Evolutionary conservation across 2,888 invertebrate genomes (phyloP), one percentile per base, ranked within the genome.

Genomic region (Mamestra brassicae): DNA sequence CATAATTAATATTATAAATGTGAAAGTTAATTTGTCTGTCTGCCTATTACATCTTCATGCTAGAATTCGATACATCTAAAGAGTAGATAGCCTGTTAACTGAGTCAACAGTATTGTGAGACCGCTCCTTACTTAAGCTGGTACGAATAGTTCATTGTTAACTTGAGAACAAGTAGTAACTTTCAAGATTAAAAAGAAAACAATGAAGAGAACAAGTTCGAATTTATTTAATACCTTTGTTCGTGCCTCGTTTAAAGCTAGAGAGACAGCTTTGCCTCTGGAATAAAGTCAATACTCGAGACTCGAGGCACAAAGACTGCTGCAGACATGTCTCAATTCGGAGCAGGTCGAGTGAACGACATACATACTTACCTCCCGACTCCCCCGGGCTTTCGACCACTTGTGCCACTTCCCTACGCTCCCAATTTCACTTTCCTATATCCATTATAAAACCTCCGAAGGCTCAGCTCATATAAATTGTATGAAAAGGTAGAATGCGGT

Each of bases 351-450:
- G 83, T 71, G 71, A 68, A 74, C 69, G 54, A 63, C 82, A 71
- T 45, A 78, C 76, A 78, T 42, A 60, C 70, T 68, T 69, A 65
- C 65, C 47, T 71, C 78, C 38, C 61, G 13, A 11, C 61, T 61
- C 62, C 77, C 70, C 36, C 13, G 69, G 50, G 71, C 57, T 74
- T 70, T 70, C 74, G 63, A 63, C 77, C 67, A 70, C 79, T 79
- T 74, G 76, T 64, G 66, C 76, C 71, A 69, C 66, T 80, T 76
- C 66, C 66, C 45, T 70, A 64, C 61, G 76, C 69, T 75, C 63
- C 66, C 54, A 72, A 80, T 83, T 83, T 83, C 84, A 83, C 77
- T 80, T 83, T 83, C 78, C 60, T 77, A 77, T 80, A 73, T 50
- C 72, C 77, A 73, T 77, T 82, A 82, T 75, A 78, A 83, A 83